Conservation (phyloP, 2,888 invertebrate species). For the Sympetrum striolatum region DNA sequence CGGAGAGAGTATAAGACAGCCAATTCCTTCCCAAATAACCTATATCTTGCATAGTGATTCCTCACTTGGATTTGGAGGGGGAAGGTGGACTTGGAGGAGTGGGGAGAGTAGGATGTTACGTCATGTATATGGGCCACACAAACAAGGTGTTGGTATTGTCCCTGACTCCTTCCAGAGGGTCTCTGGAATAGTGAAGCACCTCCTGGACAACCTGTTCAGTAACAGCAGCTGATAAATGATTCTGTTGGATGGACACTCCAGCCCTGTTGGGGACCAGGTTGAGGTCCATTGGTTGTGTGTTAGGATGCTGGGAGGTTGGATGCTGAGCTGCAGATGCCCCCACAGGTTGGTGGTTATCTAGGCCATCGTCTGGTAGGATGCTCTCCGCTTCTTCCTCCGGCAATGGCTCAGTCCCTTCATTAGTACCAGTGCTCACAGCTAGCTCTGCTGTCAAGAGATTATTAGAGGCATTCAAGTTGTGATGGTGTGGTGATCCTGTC, state of each 20-base stretch:
- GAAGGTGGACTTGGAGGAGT: conserved; percentile 16
- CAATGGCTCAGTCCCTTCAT: neutral
- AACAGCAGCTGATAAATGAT: conserved; percentile 48
- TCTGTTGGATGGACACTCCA: conserved; percentile 45
- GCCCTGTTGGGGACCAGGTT: conserved; percentile 49
- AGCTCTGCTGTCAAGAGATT: conserved; percentile 32
- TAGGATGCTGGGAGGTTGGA: neutral
- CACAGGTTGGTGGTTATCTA: conserved; percentile 47
- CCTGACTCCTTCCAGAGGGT: conserved; percentile 59
- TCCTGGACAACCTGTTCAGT: conserved; percentile 52
- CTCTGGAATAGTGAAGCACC: conserved; percentile 53
- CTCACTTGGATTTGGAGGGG: neutral
- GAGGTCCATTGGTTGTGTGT: conserved; percentile 51
- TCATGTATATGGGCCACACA: conserved; percentile 57
- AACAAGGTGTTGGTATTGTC: conserved; percentile 60
- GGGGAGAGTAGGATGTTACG: conserved; percentile 44
- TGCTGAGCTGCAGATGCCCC: neutral
- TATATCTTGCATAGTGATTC: neutral
- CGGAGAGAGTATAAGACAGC: conserved; percentile 16
- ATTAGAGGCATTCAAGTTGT: neutral
- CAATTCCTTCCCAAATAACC: neutral
- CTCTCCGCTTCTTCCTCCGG: conserved; percentile 44
- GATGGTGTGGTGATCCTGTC: conserved; percentile 16
- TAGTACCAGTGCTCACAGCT: conserved; percentile 47
- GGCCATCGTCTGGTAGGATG: conserved; percentile 51